A percentile compares a stretch with the other conserved stretches of the same genome.
These are phyloP conservation scores for Heterodera filipjevi DNA, from an alignment of 2,888 invertebrate genomes.

Conservation along the genomic window DNA sequence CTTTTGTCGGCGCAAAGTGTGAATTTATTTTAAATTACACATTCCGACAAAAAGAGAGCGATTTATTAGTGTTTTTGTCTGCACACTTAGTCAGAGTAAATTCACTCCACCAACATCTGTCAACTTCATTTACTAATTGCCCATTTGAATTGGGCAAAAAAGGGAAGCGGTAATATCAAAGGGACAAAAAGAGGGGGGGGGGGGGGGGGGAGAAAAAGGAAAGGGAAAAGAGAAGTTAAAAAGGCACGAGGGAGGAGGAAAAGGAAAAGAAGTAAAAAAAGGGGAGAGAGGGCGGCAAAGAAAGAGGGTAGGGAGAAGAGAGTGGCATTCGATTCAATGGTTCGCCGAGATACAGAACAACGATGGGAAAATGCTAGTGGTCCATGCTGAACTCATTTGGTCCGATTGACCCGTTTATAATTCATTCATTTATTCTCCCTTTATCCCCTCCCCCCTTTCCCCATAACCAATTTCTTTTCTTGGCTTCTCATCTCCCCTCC, in stretches of 20 bases:
- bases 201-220: background rate
- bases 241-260: no score
- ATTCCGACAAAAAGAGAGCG: background rate
- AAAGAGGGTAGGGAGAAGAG: background rate
- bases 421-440: background rate
- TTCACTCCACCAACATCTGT: background rate
- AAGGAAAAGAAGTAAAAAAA: background rate
- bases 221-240: slow-evolving; percentile 7
- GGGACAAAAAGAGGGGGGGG: background rate
- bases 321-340: background rate
- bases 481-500: background rate
- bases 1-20: slow-evolving; percentile 13
- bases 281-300: background rate
- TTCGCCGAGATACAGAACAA: background rate
- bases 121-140: background rate
- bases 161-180: background rate
- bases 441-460: background rate
- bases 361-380: background rate
- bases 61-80: background rate
- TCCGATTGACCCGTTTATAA: background rate
- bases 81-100: background rate
- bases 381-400: background rate
- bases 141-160: background rate
- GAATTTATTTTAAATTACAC: background rate
- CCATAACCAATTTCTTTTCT: background rate